Percentiles rank a stretch among this genome's conserved stretches.
Evolutionary conservation across 2,797 vertebrate genomes (phyloP).

Genomic region (Leptatherina wallacei): DNA sequence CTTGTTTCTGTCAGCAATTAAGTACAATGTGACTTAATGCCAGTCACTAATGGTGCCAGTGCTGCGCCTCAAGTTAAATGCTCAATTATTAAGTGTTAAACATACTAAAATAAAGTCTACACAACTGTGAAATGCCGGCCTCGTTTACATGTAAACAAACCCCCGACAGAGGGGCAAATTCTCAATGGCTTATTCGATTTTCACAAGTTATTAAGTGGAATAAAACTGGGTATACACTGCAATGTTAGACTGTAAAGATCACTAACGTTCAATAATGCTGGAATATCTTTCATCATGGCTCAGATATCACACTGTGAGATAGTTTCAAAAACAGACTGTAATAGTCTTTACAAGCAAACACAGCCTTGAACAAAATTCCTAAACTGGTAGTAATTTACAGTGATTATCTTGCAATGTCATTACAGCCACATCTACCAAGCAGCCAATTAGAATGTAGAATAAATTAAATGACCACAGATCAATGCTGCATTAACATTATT

Average conservation of each 20-base stretch:
- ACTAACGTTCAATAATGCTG: neutral
- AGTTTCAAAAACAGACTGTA: neutral
- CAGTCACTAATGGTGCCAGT: constrained; percentile 24
- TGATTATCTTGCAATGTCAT: neutral
- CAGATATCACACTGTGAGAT: neutral
- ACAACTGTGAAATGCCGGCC: neutral
- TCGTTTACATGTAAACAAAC: constrained; percentile 5
- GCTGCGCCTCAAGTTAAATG: constrained; percentile 10
- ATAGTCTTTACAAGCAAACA: neutral
- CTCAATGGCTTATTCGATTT: neutral
- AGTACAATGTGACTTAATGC: constrained; percentile 11
- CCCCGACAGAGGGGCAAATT: neutral
- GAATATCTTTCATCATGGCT: neutral
- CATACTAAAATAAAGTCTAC: neutral
- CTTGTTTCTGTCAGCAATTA: constrained; percentile 13
- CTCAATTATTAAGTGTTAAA: neutral
- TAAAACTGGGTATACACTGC: neutral
- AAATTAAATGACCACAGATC: neutral
- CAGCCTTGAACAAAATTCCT: too few species aligned
- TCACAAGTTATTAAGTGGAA: neutral
- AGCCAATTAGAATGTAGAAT: neutral
- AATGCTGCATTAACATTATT: neutral
- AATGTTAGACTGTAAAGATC: constrained; percentile 1
- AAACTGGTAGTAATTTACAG: neutral
- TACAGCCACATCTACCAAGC: neutral